Percentiles rank a stretch among this genome's conserved stretches.
phyloP scores from a whole-genome alignment of 2,797 vertebrate genomes.

The Microchirus variegatus region DNA sequence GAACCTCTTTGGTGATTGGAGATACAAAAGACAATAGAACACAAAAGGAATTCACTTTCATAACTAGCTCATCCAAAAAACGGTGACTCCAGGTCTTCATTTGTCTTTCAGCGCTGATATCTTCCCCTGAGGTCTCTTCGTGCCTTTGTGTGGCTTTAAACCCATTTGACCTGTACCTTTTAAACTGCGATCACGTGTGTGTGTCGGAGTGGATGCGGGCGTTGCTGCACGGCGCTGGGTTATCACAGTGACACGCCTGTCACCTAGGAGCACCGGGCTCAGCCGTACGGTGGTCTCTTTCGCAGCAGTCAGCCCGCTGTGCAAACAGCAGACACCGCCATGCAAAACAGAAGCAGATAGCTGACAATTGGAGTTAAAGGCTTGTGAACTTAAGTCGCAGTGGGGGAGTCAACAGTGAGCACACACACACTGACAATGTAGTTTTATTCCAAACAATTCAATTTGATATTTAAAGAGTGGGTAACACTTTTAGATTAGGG shows the following conservation, averaged over 20 bases:
- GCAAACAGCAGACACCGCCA: slow-evolving; percentile 57
- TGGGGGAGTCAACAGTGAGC: slow-evolving; percentile 56
- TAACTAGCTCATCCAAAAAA: no score
- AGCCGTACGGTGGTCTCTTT: slow-evolving; percentile 54
- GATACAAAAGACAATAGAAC: no score
- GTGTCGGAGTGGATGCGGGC: slow-evolving; percentile 53
- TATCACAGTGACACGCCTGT: slow-evolving; percentile 78
- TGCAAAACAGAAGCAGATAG: slow-evolving; percentile 77
- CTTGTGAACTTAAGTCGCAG: slow-evolving; percentile 62
- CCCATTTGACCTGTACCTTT: slow-evolving; percentile 51
- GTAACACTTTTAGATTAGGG: no score
- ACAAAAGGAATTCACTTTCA: no score
- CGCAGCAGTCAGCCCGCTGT: slow-evolving; percentile 65
- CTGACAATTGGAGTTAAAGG: slow-evolving; percentile 79
- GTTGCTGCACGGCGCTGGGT: slow-evolving; percentile 50
- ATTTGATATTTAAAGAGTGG: slow-evolving; percentile 32
- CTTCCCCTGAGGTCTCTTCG: slow-evolving; percentile 22
- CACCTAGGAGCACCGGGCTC: slow-evolving; percentile 63
- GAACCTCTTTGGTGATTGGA: no score
- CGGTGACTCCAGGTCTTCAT: no score
- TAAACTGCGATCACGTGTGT: slow-evolving; percentile 57
- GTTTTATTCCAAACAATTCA: slow-evolving; percentile 57
- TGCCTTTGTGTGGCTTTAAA: slow-evolving; percentile 40
- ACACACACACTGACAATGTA: slow-evolving; percentile 48
- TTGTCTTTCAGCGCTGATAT: slow-evolving; percentile 35